Conservation (phyloP, 2,888 invertebrate genomes). For the Terebella lapidaria region DNA sequence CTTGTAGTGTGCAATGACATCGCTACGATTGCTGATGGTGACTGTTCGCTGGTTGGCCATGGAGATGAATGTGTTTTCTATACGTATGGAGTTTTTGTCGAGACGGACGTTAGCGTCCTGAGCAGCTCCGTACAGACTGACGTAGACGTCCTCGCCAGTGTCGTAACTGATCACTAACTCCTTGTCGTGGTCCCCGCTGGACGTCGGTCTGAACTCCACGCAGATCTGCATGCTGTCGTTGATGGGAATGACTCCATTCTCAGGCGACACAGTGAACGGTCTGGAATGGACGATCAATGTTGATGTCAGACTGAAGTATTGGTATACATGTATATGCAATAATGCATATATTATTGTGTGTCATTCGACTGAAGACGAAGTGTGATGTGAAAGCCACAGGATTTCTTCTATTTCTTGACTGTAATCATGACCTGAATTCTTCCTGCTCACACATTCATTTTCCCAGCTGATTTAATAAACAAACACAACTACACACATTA, state of each 20-base stretch:
- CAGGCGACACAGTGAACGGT: conserved; percentile 49
- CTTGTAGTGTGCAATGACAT: conserved; percentile 50
- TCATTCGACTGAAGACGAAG: too few species aligned
- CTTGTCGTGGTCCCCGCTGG: conserved; percentile 40
- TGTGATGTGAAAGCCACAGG: too few species aligned
- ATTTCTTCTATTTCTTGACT: too few species aligned
- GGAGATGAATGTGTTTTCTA: conserved; percentile 52
- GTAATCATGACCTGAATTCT: too few species aligned
- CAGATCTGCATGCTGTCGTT: conserved; percentile 51
- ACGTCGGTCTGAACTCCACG: conserved; percentile 46
- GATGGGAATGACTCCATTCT: conserved; percentile 43
- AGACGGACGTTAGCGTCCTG: conserved; percentile 50
- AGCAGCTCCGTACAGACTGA: conserved; percentile 47
- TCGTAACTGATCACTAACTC: conserved; percentile 47
- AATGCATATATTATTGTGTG: too few species aligned
- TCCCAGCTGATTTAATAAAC: too few species aligned
- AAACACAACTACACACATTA: too few species aligned
- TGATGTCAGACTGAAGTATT: too few species aligned
- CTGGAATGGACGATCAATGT: conserved; percentile 32
- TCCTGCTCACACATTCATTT: too few species aligned
- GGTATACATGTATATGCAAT: too few species aligned
- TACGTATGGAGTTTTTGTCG: conserved; percentile 49
- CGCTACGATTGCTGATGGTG: conserved; percentile 47
- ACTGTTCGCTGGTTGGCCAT: conserved; percentile 52
- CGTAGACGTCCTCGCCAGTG: conserved; percentile 50